Conservation (phyloP, 2,888 invertebrate species). For the Sinopyrophorus schimmeli region DNA sequence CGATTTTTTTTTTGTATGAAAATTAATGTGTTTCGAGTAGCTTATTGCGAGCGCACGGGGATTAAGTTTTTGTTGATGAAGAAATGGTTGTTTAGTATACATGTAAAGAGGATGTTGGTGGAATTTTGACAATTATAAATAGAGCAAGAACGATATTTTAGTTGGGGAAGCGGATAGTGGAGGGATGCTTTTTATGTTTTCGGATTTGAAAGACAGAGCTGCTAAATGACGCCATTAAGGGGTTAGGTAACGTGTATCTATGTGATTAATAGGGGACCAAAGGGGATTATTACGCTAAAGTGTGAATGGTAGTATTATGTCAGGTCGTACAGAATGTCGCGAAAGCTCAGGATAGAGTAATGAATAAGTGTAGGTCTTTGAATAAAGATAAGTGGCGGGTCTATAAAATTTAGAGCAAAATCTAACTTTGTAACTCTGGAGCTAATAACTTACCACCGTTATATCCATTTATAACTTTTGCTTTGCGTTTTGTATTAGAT, state of each 20-base stretch:
- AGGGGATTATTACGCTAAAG: constrained; percentile 1
- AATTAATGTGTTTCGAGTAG: too few species aligned
- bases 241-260: constrained; percentile 3
- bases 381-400: not conserved
- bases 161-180: constrained; percentile 1
- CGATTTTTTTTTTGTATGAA: too few species aligned
- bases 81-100: too few species aligned
- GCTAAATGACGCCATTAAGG: constrained; percentile 4
- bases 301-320: constrained; percentile 3
- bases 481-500: too few species aligned
- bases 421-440: not conserved
- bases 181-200: not conserved
- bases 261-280: constrained; percentile 1
- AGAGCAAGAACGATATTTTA: too few species aligned
- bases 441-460: not conserved
- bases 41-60: too few species aligned
- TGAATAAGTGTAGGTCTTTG: constrained; percentile 3
- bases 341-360: not conserved
- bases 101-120: too few species aligned
- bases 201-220: not conserved
- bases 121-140: too few species aligned
- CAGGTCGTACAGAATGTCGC: not conserved
- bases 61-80: too few species aligned
- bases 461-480: not conserved
- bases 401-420: not conserved